phyloP scores from a whole-genome alignment of 2,113 vertebrate species.

The Rhadina sibilatrix region DNA sequence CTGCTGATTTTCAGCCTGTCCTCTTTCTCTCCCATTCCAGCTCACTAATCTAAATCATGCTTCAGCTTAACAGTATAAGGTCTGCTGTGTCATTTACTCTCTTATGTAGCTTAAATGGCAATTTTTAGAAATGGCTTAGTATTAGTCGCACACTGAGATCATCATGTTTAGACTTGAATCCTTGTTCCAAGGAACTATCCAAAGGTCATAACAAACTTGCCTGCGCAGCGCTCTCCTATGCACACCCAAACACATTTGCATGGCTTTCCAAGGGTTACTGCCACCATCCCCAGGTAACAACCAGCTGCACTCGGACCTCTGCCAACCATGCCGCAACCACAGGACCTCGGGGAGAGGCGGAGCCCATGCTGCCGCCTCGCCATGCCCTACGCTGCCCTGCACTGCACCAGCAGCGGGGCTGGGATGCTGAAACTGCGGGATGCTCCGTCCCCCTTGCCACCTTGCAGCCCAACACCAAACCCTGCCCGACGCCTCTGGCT shows the following conservation, averaged over 20 bases:
- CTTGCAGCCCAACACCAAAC: background rate
- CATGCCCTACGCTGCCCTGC: background rate
- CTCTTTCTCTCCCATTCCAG: background rate
- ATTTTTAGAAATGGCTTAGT: background rate
- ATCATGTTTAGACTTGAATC: background rate
- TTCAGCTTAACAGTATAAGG: background rate
- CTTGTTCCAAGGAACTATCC: background rate
- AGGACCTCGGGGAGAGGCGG: rapidly evolving
- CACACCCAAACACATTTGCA: background rate
- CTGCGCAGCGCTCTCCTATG: rapidly evolving
- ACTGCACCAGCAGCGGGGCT: rapidly evolving
- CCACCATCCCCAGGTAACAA: rapidly evolving
- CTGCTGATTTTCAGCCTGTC: background rate
- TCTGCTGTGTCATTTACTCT: background rate
- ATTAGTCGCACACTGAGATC: background rate
- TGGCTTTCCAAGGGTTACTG: background rate
- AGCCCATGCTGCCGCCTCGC: rapidly evolving
- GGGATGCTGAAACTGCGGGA: background rate
- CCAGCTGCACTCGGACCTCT: background rate
- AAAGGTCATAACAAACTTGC: background rate
- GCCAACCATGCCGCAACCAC: rapidly evolving
- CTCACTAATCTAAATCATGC: background rate
- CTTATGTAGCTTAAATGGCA: background rate
- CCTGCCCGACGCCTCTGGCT: rapidly evolving
- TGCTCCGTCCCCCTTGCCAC: rapidly evolving